Percentiles rank a stretch among this genome's conserved stretches.
Evolutionary conservation across 2,888 invertebrate genomes (phyloP).

Genomic region (Baronia brevicornis): DNA sequence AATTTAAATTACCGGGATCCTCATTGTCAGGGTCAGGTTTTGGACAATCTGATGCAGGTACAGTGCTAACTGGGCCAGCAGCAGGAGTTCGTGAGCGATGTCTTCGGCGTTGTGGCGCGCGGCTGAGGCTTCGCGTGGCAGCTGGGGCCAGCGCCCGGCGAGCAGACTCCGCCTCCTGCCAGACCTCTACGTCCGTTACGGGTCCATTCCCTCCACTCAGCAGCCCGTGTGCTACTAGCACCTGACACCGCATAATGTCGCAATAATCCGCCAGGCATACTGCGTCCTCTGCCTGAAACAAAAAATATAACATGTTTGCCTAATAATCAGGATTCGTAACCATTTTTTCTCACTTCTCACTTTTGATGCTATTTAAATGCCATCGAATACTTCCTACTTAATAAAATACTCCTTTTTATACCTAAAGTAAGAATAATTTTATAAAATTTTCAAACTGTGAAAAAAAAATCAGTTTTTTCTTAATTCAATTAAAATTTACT

Average conservation of each 20-base stretch:
- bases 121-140: conserved; percentile 66
- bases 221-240: conserved; percentile 84
- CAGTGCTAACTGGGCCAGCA: conserved; percentile 27
- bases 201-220: conserved; percentile 79
- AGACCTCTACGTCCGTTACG: conserved; percentile 86
- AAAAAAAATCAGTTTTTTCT: too few relatives aligned
- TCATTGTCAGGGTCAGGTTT: conserved; percentile 38
- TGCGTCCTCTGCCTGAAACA: conserved; percentile 87
- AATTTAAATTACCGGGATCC: conserved; percentile 37
- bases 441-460: too few relatives aligned
- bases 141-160: conserved; percentile 78
- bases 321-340: too few relatives aligned
- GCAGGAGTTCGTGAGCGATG: conserved; percentile 22
- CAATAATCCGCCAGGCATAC: conserved; percentile 96
- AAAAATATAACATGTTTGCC: too few relatives aligned
- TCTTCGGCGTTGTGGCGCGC: conserved; percentile 47
- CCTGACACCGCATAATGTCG: conserved; percentile 96
- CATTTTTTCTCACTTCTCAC: too few relatives aligned
- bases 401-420: too few relatives aligned
- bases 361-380: too few relatives aligned
- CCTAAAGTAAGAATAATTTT: too few relatives aligned
- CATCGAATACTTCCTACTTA: too few relatives aligned
- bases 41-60: conserved; percentile 47
- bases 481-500: too few relatives aligned
- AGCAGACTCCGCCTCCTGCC: conserved; percentile 85